Conservation (phyloP, 2,113 vertebrate species). For the Bothrops jararaca region DNA sequence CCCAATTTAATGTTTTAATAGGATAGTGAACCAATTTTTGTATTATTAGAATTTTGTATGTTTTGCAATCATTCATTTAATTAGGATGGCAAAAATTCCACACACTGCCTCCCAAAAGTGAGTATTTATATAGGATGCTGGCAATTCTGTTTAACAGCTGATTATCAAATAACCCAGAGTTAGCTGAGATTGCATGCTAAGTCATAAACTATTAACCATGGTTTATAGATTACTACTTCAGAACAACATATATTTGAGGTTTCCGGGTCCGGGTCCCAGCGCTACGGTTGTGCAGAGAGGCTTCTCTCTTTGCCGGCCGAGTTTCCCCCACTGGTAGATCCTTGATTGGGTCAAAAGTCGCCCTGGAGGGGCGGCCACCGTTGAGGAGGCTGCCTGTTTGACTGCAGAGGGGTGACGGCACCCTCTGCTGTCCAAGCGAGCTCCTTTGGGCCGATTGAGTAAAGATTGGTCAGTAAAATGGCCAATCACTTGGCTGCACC, state of each 20-base stretch:
- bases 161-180: background rate
- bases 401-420: fast-evolving
- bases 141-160: background rate
- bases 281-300: too few relatives aligned
- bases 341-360: too few relatives aligned
- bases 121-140: background rate
- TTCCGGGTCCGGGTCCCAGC: too few relatives aligned
- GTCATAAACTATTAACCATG: background rate
- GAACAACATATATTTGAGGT: background rate
- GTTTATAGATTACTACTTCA: background rate
- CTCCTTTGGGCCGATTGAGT: too few relatives aligned
- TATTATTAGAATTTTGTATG: background rate
- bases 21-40: too few relatives aligned
- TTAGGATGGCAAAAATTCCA: background rate
- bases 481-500: too few relatives aligned
- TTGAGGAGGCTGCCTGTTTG: too few relatives aligned
- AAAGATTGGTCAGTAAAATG: too few relatives aligned
- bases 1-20: background rate
- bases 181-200: background rate
- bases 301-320: too few relatives aligned
- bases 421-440: too few relatives aligned
- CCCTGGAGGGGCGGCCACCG: too few relatives aligned
- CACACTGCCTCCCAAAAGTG: background rate
- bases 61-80: background rate
- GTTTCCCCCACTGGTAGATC: too few relatives aligned